These are phyloP conservation scores for Neodiprion virginianus DNA, from an alignment of 1,140 invertebrate genomes.

Conservation along the genomic window DNA sequence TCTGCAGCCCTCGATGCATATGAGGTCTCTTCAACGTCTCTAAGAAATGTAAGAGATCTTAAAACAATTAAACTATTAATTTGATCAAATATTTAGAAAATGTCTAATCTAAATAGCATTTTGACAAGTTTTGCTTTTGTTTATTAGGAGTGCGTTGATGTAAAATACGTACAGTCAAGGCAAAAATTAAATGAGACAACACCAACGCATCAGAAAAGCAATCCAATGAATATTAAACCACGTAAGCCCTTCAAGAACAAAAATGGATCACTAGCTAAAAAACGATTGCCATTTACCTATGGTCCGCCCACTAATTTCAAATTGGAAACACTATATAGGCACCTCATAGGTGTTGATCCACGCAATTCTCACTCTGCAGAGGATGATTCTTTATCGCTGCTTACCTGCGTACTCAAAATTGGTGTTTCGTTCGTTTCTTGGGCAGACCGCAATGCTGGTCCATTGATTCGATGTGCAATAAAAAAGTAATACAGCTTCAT, in stretches of 20 bases:
- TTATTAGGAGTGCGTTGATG: background rate
- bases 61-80: no score
- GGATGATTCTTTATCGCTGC: slow-evolving; percentile 65
- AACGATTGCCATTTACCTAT: slow-evolving; percentile 10
- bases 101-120: slow-evolving; percentile 11
- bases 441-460: slow-evolving; percentile 62
- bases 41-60: no score
- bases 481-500: background rate
- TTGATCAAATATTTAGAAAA: no score
- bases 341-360: slow-evolving; percentile 56
- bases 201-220: slow-evolving; percentile 46
- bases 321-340: slow-evolving; percentile 62
- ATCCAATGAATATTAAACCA: slow-evolving; percentile 25
- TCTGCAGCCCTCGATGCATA: slow-evolving; percentile 50
- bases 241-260: slow-evolving; percentile 29
- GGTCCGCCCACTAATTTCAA: slow-evolving; percentile 52
- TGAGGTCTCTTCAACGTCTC: slow-evolving; percentile 34
- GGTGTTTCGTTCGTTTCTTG: slow-evolving; percentile 64
- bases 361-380: slow-evolving; percentile 66
- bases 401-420: slow-evolving; percentile 63
- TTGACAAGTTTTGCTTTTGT: background rate
- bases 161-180: slow-evolving; percentile 26
- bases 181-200: slow-evolving; percentile 54
- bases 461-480: slow-evolving; percentile 34
- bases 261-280: slow-evolving; percentile 6